phyloP scores from a whole-genome alignment of 2,113 vertebrate genomes.

The Pipra filicauda region DNA sequence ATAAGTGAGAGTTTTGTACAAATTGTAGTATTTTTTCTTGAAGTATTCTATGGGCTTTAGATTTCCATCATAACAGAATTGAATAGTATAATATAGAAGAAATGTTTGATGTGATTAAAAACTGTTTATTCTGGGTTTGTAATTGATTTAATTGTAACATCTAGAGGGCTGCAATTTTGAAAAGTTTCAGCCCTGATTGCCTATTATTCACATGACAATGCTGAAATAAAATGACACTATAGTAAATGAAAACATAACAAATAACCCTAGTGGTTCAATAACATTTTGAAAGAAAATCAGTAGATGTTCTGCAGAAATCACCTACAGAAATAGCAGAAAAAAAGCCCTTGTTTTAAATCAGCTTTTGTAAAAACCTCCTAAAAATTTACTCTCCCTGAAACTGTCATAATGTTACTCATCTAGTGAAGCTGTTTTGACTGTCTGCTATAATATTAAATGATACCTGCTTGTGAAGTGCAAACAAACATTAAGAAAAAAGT shows the following conservation, averaged over 20 bases:
- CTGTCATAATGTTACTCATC: background rate
- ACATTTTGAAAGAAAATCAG: conserved; percentile 64
- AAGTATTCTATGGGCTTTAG: conserved; percentile 62
- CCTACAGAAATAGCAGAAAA: conserved; percentile 20
- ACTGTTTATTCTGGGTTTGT: conserved; percentile 72
- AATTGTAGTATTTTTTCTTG: conserved; percentile 59
- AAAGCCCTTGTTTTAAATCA: conserved; percentile 4
- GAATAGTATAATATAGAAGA: conserved; percentile 64
- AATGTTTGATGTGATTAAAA: conserved; percentile 75
- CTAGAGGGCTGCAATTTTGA: conserved; percentile 72
- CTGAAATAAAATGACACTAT: conserved; percentile 66
- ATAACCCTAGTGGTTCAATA: conserved; percentile 55
- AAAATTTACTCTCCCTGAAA: background rate
- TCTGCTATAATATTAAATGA: conserved; percentile 22
- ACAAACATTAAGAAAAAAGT: conserved; percentile 30
- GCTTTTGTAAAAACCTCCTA: background rate
- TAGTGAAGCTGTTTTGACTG: background rate
- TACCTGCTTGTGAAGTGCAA: conserved; percentile 12
- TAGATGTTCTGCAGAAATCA: conserved; percentile 54
- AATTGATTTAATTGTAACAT: conserved; percentile 79
- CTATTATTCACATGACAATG: conserved; percentile 75
- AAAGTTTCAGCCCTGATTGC: conserved; percentile 75
- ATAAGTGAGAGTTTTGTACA: conserved; percentile 53
- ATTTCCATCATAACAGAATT: conserved; percentile 74
- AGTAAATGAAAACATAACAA: conserved; percentile 64